phyloP scores from a whole-genome alignment of 2,888 invertebrate genomes.

The Lymantria dispar region DNA sequence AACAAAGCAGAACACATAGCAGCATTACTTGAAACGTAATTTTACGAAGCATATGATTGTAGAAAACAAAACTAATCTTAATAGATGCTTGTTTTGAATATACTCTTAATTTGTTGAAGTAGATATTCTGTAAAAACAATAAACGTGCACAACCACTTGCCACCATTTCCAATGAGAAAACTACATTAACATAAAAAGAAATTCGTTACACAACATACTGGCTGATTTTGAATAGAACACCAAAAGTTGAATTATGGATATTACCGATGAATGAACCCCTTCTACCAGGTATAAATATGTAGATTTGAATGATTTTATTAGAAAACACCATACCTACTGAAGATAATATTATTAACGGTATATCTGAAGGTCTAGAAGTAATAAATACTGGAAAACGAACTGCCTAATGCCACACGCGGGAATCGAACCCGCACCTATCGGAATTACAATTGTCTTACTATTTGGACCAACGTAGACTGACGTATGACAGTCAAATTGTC shows the following conservation, averaged over 20 bases:
- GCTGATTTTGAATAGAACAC: background rate
- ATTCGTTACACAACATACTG: background rate
- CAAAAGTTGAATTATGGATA: conserved; percentile 17
- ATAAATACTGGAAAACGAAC: no score
- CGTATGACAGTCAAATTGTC: no score
- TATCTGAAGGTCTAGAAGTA: no score
- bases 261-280: conserved; percentile 39
- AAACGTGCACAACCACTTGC: conserved; percentile 31
- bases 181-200: conserved; percentile 9
- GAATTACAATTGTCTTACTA: no score
- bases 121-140: background rate
- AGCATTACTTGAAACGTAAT: no score
- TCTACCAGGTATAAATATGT: conserved; percentile 8
- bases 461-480: no score
- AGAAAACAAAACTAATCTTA: background rate
- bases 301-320: background rate
- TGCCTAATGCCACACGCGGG: no score
- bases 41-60: no score
- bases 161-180: conserved; percentile 24
- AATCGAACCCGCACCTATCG: no score
- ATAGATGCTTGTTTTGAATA: background rate
- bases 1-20: no score
- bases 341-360: no score
- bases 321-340: no score
- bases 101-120: background rate